Base-by-base conservation (phyloP, 1,140 invertebrate genomes). In the Parapsyche elsis region DNA sequence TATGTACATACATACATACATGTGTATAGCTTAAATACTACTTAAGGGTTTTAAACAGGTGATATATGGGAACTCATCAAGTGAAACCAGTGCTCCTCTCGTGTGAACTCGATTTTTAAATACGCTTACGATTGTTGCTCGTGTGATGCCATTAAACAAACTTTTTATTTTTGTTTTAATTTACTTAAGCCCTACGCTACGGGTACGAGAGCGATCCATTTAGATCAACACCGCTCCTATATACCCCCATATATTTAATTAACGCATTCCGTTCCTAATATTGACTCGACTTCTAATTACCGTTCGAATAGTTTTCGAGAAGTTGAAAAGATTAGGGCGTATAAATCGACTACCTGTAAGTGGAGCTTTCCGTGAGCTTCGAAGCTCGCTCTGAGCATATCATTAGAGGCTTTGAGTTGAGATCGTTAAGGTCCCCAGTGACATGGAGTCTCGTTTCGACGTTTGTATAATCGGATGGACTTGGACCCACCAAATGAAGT, bases 261-360 rank as follows among this genome's bases (percentile, higher is more conserved):
- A 75, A 75, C 73, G 73, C 73, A 75, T 75, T 75, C 73, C 73
- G 16, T 45, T 73, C 45, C 26, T 73, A 73, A 73, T 73, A 73
- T 73, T 73, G 71, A 73, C 71, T 73, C 71, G 38, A 21, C 45
- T 73, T 21, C 71, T 73, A 73, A 73, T 73, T 46, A 46, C 71
- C 71, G 38, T 46, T 71, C 67, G 24, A 38, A 71, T 71, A n/a
- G 0, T 71, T 16, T 30, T 30, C 30, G 5, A 30, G 10, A n/a
- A 24, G 67, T 71, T 12, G 26, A 71, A 71, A 16, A 38, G 23
- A n/a, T 10, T 44, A 61, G 30, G 53, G 53, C 53, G 46, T 49
- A n/a, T n/a, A 49, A n/a, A n/a, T n/a, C 53, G 53, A 57, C 14
- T 38, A 38, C 30, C 30, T 38, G 30, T 38, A 38, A 38, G 7